These are phyloP conservation scores for Mus spretus DNA, from an alignment of 2,797 vertebrate genomes.

Conservation along the genomic window DNA sequence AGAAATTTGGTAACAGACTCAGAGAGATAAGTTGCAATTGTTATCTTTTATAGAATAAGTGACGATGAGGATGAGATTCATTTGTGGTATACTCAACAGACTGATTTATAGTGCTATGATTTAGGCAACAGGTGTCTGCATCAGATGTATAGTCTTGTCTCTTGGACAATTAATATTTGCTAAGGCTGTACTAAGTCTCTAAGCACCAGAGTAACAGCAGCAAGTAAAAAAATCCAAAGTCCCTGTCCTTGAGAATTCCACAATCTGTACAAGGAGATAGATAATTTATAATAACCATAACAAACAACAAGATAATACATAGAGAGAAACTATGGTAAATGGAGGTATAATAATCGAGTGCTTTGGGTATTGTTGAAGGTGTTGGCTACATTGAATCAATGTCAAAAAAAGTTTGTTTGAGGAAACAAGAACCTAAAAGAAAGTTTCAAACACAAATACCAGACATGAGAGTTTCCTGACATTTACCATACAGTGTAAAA, in stretches of 20 bases:
- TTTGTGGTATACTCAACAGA: not conserved
- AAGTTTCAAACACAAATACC: not conserved
- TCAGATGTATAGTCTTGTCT: not conserved
- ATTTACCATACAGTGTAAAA: not conserved
- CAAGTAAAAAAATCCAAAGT: not conserved
- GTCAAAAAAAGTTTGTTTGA: not conserved
- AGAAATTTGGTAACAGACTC: not conserved
- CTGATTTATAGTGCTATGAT: conserved; percentile 16
- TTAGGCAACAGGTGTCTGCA: not conserved
- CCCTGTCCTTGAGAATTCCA: not conserved
- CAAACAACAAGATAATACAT: not conserved
- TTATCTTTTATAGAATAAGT: conserved; percentile 19
- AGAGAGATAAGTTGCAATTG: not conserved
- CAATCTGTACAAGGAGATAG: not conserved
- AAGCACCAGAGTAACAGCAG: conserved; percentile 39
- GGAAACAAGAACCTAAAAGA: not conserved
- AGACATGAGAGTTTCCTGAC: not conserved
- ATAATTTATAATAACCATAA: not conserved
- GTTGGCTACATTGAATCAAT: not conserved
- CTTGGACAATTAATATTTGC: conserved; percentile 31
- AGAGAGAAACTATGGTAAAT: not conserved
- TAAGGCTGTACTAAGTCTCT: conserved; percentile 4
- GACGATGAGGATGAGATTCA: not conserved
- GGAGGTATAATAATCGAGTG: not conserved
- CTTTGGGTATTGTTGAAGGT: not conserved